Conservation (phyloP, 2,113 vertebrate genomes). For the Phalacrocorax aristotelis region DNA sequence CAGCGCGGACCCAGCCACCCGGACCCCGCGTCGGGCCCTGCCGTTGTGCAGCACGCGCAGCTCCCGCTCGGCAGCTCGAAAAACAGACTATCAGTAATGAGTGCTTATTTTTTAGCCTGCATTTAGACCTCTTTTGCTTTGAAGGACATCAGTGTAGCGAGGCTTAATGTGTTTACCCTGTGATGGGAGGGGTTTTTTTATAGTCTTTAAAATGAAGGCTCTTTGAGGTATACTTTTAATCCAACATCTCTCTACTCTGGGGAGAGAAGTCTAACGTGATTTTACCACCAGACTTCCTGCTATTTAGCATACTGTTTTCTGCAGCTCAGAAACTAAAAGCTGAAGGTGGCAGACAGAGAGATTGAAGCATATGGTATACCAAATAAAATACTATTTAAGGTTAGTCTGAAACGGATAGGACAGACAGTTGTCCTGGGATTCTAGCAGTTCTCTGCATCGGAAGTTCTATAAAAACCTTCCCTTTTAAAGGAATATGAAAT, state of each 20-base stretch:
- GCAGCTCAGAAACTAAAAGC: background rate
- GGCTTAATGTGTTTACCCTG: background rate
- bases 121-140: background rate
- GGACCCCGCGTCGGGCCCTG: no score
- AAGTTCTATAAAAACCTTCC: background rate
- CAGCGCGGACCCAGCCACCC: no score
- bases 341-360: conserved; percentile 39
- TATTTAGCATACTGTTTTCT: background rate
- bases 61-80: background rate
- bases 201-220: background rate
- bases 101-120: background rate
- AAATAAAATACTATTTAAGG: background rate
- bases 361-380: background rate
- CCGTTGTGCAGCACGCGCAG: accelerated
- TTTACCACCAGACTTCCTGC: background rate
- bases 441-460: background rate
- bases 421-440: background rate
- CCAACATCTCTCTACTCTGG: background rate
- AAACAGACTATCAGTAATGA: background rate
- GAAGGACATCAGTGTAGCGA: background rate
- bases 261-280: background rate
- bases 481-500: background rate
- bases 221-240: background rate
- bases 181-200: background rate
- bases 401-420: background rate